Base-by-base conservation (phyloP, 2,113 vertebrate genomes). In the Embiotoca jacksoni region DNA sequence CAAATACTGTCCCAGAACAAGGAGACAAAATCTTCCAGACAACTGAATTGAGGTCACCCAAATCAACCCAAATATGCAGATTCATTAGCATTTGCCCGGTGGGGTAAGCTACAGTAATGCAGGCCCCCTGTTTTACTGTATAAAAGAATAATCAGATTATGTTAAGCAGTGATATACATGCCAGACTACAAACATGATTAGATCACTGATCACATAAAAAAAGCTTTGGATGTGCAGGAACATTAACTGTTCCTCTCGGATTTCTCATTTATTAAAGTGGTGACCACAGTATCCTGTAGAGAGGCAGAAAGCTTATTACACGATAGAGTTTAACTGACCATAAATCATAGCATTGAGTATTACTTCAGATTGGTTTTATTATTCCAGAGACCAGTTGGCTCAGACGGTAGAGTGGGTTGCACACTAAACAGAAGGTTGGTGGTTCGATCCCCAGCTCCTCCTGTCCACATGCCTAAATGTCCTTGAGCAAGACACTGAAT, bases 61-160 rank as follows among this genome's bases (percentile, higher is more conserved):
- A 85, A 78, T 85, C 69, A 84, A 80, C 81, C 74, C 78, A 89
- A 85, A 91, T 87, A 89, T 87, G 77, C 72, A 75, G 82, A 83
- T 76, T 88, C 90, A 85, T 76, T 71, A 72, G 80, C 80, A 78
- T 78, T 70, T 76, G 70, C 64, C 70, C 77, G 57, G 44, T 67
- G 58, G 67, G 62, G 11, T 70, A 75, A 78, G 36, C 70, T 69
- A 87, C 78, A 55, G 75, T 78, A 89, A 85, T 80, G 32, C 61
- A 82, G 53, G 4, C 33, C 49, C 81, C 68, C 59, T 41, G 36
- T 41, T 69, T 60, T 67, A 54, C 62, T 63, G 78, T 81, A 82
- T 82, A 78, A 90, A 82, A 75, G 55, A 87, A 85, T 88, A 91
- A 92, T 89, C 67, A 87, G 82, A 81, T 85, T 77, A 89, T 79